Conservation (phyloP, 2,113 vertebrate genomes). For the Tyrannus savana region DNA sequence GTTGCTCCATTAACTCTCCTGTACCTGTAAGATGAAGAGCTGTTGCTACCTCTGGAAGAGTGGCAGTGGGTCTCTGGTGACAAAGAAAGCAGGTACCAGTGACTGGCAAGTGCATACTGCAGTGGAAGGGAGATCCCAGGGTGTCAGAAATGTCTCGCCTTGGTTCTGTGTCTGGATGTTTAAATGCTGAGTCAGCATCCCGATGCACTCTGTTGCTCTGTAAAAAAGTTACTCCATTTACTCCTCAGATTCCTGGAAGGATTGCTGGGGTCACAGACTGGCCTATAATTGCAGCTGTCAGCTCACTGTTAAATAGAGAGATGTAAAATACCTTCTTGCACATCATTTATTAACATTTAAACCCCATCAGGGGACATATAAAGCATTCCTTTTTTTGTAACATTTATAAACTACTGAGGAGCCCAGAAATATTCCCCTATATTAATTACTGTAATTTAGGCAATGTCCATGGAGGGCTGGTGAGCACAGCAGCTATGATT, state of each 20-base stretch:
- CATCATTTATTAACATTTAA: constrained; percentile 67
- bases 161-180: neutral
- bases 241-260: neutral
- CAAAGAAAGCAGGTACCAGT: neutral
- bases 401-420: constrained; percentile 61
- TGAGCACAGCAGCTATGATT: constrained; percentile 17
- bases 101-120: neutral
- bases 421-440: constrained; percentile 8
- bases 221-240: constrained; percentile 2
- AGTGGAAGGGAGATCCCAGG: neutral
- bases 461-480: neutral
- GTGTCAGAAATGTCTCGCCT: neutral
- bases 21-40: neutral
- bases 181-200: neutral
- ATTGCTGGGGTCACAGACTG: neutral
- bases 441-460: constrained; percentile 62
- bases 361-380: constrained; percentile 45
- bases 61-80: neutral
- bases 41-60: neutral
- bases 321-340: constrained; percentile 57
- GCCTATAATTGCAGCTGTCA: constrained; percentile 57
- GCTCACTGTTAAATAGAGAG: constrained; percentile 49
- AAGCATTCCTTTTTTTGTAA: constrained; percentile 56
- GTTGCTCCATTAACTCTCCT: neutral
- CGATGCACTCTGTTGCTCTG: neutral